Base-by-base conservation (phyloP, 1,140 invertebrate genomes). In the Musca vetustissima region DNA sequence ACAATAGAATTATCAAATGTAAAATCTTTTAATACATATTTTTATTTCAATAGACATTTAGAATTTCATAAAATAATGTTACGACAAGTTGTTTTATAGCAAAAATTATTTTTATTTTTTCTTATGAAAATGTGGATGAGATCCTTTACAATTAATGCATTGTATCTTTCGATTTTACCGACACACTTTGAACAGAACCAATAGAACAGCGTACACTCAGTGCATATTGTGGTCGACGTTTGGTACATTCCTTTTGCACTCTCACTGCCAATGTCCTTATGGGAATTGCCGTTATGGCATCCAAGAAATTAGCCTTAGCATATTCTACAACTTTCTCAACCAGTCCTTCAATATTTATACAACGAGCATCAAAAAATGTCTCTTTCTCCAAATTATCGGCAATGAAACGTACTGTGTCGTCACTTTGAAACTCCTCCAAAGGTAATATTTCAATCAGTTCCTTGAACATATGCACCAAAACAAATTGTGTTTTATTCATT, bases 381-480 rank as follows among this genome's bases (percentile, higher is more conserved):
- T 80, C 79, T 21, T 75, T 75, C 21, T 74, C 76, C 1, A 81
- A 67, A 2, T 77, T 55, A 22, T 79, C 73, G 9, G 76, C 72
- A 25, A 81, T 69, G 15, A 78, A 74, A 49, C 73, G 76, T 4
- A 74, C 9, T 0, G 73, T 74, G 11, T 78, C 74, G 0, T 77
- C 74, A 3, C 74, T 71, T 24, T 74, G 73, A 49, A 81, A 78
- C 28, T 81, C 79, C 11, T 80, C 79, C 50, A 81, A 19, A 0
- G 79, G 76, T 59, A 81, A 48, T 7, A 81, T 75, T 48, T 81
- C 79, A 15, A 81, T 72, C 8, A 82, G 66, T 50, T 80, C 75
- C 55, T 76, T 79, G 47, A 82, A 82, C 71, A 82, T 75, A 55
- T 78, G 74, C 19, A 66, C 2, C 43, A 76, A 61, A 0, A 80